Evolutionary conservation across 2,888 invertebrate species (phyloP), one percentile per base, ranked within the genome.

Genomic region (Noctua pronuba): DNA sequence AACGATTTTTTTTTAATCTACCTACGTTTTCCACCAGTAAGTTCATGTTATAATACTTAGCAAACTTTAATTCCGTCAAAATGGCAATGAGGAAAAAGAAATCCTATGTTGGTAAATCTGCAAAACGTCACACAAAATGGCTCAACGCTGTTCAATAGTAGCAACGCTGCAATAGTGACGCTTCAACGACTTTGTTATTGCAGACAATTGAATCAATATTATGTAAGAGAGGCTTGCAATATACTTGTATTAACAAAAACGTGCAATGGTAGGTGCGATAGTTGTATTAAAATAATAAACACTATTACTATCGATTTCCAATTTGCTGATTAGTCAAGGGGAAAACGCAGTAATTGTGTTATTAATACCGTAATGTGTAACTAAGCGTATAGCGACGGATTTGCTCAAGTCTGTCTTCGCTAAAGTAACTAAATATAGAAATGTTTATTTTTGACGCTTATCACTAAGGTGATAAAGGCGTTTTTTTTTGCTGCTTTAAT

Each of bases 241-340:
- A n/a, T 21, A 5, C 62, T 41, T 65, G 65, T 41, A 18, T 18
- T 18, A 41, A 76, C 21, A 65, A n/a, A 1, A 21, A 21, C 10
- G 31, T 28, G 44, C 18, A 71, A 64, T 44, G 24, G 7, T 52
- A 24, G 1, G 3, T 35, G 13, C 24, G 24, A 35, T 44, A 35
- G 24, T 62, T 70, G 31, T 44, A 44, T 64, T 62, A n/a, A 28
- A 58, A 58, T 62, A 60, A 60, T 67, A 55, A 74, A 74, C n/a
- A 62, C 5, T 1, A n/a, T 11, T 13, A 1, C 21, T 13, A 24
- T 11, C 10, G 21, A 64, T 58, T 79, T 44, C 31, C 35, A 80
- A 80, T 75, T 68, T 13, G 10, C 1, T 58, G 31, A 71, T 69
- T 73, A 55, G 70, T 83, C 60, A 82, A 69, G 77, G 64, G 21